phyloP scores from a whole-genome alignment of 2,113 vertebrate genomes.

The Hucho hucho region DNA sequence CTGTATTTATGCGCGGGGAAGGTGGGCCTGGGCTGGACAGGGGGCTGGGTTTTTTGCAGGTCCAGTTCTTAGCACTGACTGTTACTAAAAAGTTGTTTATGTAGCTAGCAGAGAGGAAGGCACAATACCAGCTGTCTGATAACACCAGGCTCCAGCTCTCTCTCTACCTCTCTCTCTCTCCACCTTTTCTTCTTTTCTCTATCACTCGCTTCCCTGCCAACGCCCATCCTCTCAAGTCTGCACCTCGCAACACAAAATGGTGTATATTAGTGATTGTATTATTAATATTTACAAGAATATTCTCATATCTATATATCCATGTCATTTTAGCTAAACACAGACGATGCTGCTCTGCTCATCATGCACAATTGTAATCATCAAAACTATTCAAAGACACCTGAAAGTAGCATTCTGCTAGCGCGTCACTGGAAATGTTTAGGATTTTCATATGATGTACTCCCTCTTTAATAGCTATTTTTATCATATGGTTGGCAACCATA shows the following conservation, averaged over 20 bases:
- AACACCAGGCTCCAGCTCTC: constrained; percentile 61
- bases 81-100: constrained; percentile 82
- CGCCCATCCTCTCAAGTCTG: not conserved
- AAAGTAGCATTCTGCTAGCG: not conserved
- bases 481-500: constrained; percentile 26
- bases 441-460: constrained; percentile 27
- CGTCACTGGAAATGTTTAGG: constrained; percentile 1
- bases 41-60: constrained; percentile 20
- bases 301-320: too few species aligned
- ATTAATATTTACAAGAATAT: too few species aligned
- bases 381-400: not conserved
- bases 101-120: constrained; percentile 55
- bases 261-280: too few species aligned
- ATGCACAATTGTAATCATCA: not conserved
- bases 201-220: constrained; percentile 12
- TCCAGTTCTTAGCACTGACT: constrained; percentile 77
- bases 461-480: constrained; percentile 29
- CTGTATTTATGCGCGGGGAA: constrained; percentile 62
- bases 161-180: constrained; percentile 11
- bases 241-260: too few species aligned
- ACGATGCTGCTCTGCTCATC: too few species aligned
- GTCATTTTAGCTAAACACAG: too few species aligned
- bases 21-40: constrained; percentile 65
- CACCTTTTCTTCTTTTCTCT: constrained; percentile 32
- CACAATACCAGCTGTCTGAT: constrained; percentile 71